Evolutionary conservation across 2,888 invertebrate genomes (phyloP).

Genomic region (Emesis furor): DNA sequence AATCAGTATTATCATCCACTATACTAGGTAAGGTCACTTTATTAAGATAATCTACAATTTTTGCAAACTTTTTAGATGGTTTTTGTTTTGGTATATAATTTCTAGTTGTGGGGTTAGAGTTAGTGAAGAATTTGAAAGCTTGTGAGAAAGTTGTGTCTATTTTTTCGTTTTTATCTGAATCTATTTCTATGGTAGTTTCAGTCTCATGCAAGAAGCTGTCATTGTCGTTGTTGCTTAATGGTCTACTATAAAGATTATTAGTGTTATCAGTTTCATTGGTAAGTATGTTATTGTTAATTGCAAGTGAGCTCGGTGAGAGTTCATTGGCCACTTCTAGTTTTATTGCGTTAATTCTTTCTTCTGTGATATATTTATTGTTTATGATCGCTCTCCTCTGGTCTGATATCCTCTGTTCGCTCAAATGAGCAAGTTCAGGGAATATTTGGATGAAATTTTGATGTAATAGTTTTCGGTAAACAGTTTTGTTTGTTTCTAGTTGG

Average conservation of each 20-base stretch:
- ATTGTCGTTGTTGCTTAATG: no score
- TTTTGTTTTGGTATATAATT: conserved; percentile 54
- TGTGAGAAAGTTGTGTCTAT: neutral
- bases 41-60: conserved; percentile 45
- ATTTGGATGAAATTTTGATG: neutral
- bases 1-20: conserved; percentile 24
- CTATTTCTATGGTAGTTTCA: no score
- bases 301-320: no score
- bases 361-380: conserved; percentile 48
- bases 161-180: neutral
- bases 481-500: conserved; percentile 38
- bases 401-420: conserved; percentile 57
- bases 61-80: conserved; percentile 42
- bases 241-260: no score
- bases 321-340: conserved; percentile 10
- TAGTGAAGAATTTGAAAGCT: neutral
- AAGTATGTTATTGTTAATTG: no score
- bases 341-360: neutral
- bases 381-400: conserved; percentile 56
- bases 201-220: no score
- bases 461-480: conserved; percentile 43
- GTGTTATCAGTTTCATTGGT: no score
- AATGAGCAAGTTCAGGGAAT: conserved; percentile 48
- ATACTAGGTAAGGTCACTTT: conserved; percentile 36
- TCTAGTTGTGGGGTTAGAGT: conserved; percentile 18